Base-by-base conservation (phyloP, 2,888 invertebrate species). In the Rhamnusium bicolor region DNA sequence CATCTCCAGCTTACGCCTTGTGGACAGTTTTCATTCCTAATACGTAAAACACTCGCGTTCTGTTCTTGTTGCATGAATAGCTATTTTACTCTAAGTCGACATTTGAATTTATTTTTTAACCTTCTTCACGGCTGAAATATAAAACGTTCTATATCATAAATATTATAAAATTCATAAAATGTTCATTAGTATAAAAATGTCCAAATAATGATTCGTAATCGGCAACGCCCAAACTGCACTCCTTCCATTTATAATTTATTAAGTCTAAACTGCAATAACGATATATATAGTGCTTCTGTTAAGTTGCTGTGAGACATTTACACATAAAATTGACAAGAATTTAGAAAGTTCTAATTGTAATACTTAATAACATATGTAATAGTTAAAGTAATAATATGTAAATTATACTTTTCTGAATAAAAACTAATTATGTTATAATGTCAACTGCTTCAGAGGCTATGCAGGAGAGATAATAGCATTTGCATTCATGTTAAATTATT, bases 271-370 rank as follows among this genome's bases (percentile, higher is more conserved):
- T 18, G 49, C 49, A 16, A 16, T 16, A 18, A 49, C 16, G 2
- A 12, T 32, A 10, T 12, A 40, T n/a, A 12, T 12, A 40, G 40
- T n/a, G n/a, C n/a, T n/a, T 40, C n/a, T n/a, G 10, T 32, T 32
- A 14, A 3, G 18, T 32, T n/a, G 18, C 53, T 19, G 0, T 19
- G 53, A 29, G 65, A 65, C 53, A 65, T 65, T 65, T 53, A 29
- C 49, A 16, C 12, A 32, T 54, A 32, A 18, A 58, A 58, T 58
- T 58, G 32, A 32, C 16, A 53, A 32, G 65, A 53, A 65, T 65
- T 65, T 65, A 65, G 65, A 65, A 65, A 65, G 65, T 53, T 12
- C 51, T 53, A 18, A 53, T 63, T 63, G 27, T 27, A 49, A 24
- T 47, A 63, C 18, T 46, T 32, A 16, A 61, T 54, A 49, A 51